phyloP scores from a whole-genome alignment of 1,140 invertebrate genomes.

The Amyelois transitella region DNA sequence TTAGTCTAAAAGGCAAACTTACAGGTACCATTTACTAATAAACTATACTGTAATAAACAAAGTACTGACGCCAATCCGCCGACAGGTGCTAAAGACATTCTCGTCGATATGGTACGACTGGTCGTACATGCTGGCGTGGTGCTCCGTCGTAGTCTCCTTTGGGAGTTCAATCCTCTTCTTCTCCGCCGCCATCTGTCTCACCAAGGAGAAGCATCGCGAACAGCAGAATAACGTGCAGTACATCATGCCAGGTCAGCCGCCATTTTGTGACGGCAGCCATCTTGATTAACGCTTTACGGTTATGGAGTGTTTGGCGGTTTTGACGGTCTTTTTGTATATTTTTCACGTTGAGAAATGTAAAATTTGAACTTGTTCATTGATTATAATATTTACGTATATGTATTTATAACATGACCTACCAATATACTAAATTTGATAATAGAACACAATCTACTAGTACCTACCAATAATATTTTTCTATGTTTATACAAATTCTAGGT shows the following conservation, averaged over 20 bases:
- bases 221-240: slow-evolving; percentile 88
- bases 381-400: background rate
- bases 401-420: too few relatives aligned
- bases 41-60: background rate
- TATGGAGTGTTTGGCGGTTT: slow-evolving; percentile 29
- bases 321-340: slow-evolving; percentile 34
- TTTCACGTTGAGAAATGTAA: too few relatives aligned
- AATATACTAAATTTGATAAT: too few relatives aligned
- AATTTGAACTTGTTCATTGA: too few relatives aligned
- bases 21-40: background rate
- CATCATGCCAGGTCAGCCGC: slow-evolving; percentile 87
- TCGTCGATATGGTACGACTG: slow-evolving; percentile 84
- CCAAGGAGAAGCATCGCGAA: slow-evolving; percentile 80
- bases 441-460: too few relatives aligned
- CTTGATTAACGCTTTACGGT: slow-evolving; percentile 62
- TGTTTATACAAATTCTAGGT: background rate
- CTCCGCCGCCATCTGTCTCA: slow-evolving; percentile 85
- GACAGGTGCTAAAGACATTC: slow-evolving; percentile 83
- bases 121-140: slow-evolving; percentile 90
- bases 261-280: slow-evolving; percentile 43
- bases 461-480: background rate
- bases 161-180: slow-evolving; percentile 86
- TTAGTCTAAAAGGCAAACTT: background rate
- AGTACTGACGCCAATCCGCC: slow-evolving; percentile 8
- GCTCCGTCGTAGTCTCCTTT: slow-evolving; percentile 84